Percentiles rank a stretch among this genome's conserved stretches.
These are phyloP conservation scores for Manis javanica DNA, from an alignment of 2,797 vertebrate genomes.

Conservation along the genomic window DNA sequence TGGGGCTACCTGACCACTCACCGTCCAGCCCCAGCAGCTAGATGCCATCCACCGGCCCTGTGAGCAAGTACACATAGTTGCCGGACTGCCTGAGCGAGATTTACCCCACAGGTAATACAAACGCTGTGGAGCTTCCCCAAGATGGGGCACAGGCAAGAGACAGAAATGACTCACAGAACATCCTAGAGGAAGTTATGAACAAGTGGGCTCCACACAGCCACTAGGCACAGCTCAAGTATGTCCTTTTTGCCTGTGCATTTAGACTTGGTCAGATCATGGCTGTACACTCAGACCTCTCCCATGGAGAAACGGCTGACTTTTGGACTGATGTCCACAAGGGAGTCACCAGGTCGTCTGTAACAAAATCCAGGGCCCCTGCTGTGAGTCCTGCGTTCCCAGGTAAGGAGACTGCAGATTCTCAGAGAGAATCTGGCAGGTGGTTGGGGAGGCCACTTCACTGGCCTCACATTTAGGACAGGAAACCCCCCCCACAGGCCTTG, in stretches of 20 bases:
- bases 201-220: fast-evolving
- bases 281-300: neutral
- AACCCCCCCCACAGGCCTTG: neutral
- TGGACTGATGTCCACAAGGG: neutral
- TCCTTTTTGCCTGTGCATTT: neutral
- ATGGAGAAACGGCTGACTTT: neutral
- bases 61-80: neutral
- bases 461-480: neutral
- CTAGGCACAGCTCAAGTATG: neutral
- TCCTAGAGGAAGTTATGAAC: neutral
- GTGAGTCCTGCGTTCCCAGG: neutral
- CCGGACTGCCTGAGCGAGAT: neutral
- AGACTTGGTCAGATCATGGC: neutral
- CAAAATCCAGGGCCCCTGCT: neutral
- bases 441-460: too few relatives aligned
- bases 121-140: neutral
- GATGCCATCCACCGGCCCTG: neutral
- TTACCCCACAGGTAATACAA: neutral
- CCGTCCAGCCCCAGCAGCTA: neutral
- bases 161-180: neutral
- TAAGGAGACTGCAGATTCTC: fast-evolving
- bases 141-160: neutral
- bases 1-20: neutral
- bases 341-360: neutral
- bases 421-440: neutral